Conservation (phyloP, 2,797 vertebrate species). For the Tympanoctomys barrerae region DNA sequence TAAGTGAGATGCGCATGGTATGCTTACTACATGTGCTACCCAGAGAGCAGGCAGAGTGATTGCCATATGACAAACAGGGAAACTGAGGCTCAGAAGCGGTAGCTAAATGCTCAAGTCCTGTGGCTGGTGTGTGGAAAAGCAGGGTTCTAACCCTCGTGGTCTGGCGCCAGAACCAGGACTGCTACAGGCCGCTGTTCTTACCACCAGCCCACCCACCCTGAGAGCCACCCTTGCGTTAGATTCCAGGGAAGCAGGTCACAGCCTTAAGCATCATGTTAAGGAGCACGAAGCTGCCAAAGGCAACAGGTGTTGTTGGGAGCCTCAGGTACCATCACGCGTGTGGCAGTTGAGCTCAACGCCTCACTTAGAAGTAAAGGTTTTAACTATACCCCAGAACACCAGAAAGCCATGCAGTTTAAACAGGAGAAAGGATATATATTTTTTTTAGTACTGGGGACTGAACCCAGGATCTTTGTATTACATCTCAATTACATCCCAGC, state of each 20-base stretch:
- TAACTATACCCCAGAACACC: neutral
- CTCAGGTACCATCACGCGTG: neutral
- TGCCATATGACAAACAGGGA: neutral
- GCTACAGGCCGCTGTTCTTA: neutral
- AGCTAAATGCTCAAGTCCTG: neutral
- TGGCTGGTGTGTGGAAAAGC: neutral
- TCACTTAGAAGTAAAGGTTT: neutral
- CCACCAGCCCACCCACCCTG: neutral
- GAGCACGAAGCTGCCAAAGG: neutral
- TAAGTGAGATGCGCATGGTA: fast-evolving
- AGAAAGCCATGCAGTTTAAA: neutral
- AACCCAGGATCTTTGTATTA: neutral
- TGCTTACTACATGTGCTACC: neutral
- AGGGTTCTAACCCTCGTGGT: neutral
- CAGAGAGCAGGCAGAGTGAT: neutral
- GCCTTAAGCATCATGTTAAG: neutral
- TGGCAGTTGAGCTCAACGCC: neutral
- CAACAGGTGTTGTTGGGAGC: no score
- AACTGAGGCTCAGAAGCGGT: neutral
- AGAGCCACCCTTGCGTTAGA: neutral
- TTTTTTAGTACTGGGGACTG: neutral
- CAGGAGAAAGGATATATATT: neutral
- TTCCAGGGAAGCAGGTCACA: neutral
- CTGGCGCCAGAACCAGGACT: neutral
- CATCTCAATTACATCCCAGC: neutral